phyloP scores from a whole-genome alignment of 2,888 invertebrate genomes.

The Pollenia amentaria region DNA sequence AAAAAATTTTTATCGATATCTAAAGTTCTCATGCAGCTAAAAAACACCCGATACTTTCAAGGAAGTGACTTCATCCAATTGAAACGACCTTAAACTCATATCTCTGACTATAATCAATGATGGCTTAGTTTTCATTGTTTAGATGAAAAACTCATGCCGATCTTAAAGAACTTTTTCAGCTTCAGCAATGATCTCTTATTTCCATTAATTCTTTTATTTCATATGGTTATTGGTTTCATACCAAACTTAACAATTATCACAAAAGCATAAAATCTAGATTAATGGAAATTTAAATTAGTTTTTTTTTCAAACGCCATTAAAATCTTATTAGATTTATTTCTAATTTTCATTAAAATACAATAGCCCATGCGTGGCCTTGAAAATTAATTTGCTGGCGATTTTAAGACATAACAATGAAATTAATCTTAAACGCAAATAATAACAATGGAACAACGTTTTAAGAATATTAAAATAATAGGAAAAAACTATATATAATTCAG shows the following conservation, averaged over 20 bases:
- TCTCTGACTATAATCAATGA: no score
- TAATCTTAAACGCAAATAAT: slow-evolving; percentile 55
- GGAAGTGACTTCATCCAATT: no score
- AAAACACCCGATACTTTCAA: no score
- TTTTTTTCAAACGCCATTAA: not conserved
- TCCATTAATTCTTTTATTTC: no score
- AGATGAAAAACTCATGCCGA: no score
- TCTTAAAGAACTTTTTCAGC: no score
- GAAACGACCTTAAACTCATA: no score
- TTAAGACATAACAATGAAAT: slow-evolving; percentile 46
- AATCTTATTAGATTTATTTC: slow-evolving; percentile 16
- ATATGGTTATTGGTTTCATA: no score
- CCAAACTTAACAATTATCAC: not conserved
- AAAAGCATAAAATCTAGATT: slow-evolving; percentile 2
- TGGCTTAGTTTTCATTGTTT: no score
- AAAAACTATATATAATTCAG: slow-evolving; percentile 7
- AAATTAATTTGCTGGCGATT: slow-evolving; percentile 30
- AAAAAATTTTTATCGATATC: no score
- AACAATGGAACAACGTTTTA: slow-evolving; percentile 47
- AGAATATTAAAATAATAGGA: slow-evolving; percentile 51
- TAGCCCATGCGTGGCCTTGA: slow-evolving; percentile 54
- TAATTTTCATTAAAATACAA: slow-evolving; percentile 19
- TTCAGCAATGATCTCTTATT: not conserved
- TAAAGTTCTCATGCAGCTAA: no score
- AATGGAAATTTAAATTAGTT: slow-evolving; percentile 13